These are phyloP conservation scores for Anas flavirostris DNA, from an alignment of 2,797 vertebrate genomes.

Conservation along the genomic window DNA sequence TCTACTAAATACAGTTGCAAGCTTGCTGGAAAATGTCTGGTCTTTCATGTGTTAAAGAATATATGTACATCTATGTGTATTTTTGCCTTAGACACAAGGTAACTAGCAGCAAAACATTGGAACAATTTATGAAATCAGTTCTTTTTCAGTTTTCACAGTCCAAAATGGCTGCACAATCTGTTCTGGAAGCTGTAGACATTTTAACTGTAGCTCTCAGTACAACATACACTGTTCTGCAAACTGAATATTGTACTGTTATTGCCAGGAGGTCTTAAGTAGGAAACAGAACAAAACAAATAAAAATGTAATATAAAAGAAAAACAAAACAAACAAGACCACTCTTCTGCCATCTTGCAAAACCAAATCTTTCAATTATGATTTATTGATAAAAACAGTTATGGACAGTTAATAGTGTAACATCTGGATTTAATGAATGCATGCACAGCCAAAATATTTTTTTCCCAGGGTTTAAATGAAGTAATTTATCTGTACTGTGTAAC, in stretches of 20 bases:
- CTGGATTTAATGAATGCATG: conserved; percentile 73
- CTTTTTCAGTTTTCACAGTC: not conserved
- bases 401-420: conserved; percentile 58
- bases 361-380: conserved; percentile 38
- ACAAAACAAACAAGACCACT: not conserved
- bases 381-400: conserved; percentile 51
- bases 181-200: not conserved
- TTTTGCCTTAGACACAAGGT: not conserved
- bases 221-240: not conserved
- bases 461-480: conserved; percentile 52
- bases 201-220: not conserved
- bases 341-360: conserved; percentile 33
- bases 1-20: not conserved
- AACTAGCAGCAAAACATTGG: not conserved
- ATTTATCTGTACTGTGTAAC: conserved; percentile 59
- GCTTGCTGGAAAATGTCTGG: not conserved
- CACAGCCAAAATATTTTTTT: conserved; percentile 22
- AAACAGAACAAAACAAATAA: conserved; percentile 5
- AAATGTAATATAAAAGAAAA: not conserved
- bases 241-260: not conserved
- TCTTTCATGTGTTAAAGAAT: not conserved
- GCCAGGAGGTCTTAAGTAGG: not conserved
- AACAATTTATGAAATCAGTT: not conserved
- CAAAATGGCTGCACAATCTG: not conserved
- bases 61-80: not conserved